Base-by-base conservation (phyloP, 2,113 vertebrate species). In the Phylloscopus whistleri region DNA sequence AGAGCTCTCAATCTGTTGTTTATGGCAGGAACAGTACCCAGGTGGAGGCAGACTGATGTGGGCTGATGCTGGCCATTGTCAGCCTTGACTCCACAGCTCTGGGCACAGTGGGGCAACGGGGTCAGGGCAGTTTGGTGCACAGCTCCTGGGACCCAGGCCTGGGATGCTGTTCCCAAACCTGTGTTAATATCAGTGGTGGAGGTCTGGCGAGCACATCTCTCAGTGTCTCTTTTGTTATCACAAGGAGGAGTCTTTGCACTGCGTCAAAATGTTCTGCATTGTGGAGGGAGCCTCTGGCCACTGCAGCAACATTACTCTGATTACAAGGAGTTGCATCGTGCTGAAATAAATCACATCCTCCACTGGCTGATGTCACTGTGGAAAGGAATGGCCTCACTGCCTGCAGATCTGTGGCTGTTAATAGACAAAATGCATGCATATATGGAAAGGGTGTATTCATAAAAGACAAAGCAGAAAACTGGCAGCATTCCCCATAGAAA, bases 161-260 rank as follows among this genome's bases (percentile, higher is more conserved):
- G 43, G 66, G 33, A 11, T 0, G 0, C 5, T 51, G 46, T 10
- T 76, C 23, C 67, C 87, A 80, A 39, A 18, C 19, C 41, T 21
- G 52, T 8, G 10, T 30, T 37, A 46, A 10, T 16, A 4, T 4
- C 1, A 1, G 48, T 2, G 8, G 7, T 4, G 35, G 39, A 77
- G 56, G 26, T 49, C 39, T 80, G 70, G 56, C 0, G 0, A n/a
- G 59, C 58, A 14, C 7, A 4, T 26, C 74, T 44, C 68, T 78
- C 49, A 16, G 0, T 1, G 2, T 22, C 64, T 68, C 43, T 52
- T 82, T 68, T 77, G 79, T 83, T 59, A 31, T 87, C 0, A 0
- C 70, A 15, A 93, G 84, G 89, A 94, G 91, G 75, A 91, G 81
- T 8, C 62, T 93, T 92, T 69, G 66, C 70, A 52, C 93, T 84